phyloP scores from a whole-genome alignment of 2,797 vertebrate genomes.

The Rallus crepitans region DNA sequence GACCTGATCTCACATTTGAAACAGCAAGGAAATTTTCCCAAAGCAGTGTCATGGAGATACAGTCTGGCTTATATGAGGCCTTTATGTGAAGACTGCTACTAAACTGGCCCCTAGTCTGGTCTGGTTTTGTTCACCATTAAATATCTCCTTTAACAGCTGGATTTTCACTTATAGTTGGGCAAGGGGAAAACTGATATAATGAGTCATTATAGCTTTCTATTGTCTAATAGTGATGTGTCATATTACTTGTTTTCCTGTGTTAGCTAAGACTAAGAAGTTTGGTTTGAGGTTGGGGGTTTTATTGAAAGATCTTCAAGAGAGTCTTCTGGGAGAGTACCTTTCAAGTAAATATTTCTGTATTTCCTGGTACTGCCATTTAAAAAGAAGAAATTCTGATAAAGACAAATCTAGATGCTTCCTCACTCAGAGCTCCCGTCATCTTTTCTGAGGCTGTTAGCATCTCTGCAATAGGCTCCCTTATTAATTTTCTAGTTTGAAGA shows the following conservation, averaged over 20 bases:
- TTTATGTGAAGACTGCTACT: background rate
- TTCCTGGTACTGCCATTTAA: background rate
- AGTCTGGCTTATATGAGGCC: background rate
- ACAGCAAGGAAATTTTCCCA: background rate
- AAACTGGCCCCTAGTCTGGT: background rate
- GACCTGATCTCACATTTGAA: background rate
- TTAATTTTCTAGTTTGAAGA: background rate
- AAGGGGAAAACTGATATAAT: background rate
- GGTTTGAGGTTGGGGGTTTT: background rate
- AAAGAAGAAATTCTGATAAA: background rate
- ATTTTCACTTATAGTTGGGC: background rate
- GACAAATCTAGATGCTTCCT: background rate
- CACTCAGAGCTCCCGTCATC: background rate
- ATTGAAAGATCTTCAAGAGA: background rate
- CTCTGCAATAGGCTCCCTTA: background rate
- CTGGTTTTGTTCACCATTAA: background rate
- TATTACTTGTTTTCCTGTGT: background rate
- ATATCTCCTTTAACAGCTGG: background rate
- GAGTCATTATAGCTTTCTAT: background rate
- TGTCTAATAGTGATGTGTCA: background rate
- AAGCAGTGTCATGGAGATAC: background rate
- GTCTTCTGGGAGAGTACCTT: background rate
- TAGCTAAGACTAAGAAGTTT: background rate
- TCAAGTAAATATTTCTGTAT: background rate
- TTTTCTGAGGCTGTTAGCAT: background rate